Base-by-base conservation (phyloP, 1,140 invertebrate genomes). In the Akabosia matsudoensis region DNA sequence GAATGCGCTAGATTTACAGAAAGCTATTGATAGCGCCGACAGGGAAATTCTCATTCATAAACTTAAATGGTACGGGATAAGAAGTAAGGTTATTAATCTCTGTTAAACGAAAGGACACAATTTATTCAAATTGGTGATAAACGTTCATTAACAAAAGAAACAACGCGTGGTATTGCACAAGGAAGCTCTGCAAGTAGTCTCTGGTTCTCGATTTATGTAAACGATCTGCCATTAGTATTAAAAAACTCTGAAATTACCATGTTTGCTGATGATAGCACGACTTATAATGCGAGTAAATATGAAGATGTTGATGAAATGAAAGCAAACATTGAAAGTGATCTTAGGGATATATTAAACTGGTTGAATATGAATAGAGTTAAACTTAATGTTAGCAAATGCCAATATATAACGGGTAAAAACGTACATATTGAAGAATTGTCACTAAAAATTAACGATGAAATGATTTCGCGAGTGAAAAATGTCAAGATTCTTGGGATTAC, bases 241-340 rank as follows among this genome's bases (percentile, higher is more conserved):
- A 34, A 73, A 33, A 64, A 78, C 30, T 76, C 74, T 18, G 67
- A 74, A 24, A 33, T 70, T 4, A 67, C 79, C 1, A 26, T 82
- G 0, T 84, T 81, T 71, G 83, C 82, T 22, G 83, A 83, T 45
- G 82, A 84, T 71, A 83, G 80, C 10, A 79, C 80, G 2, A 3
- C 45, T 13, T 13, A 18, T 4, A 72, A 22, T 13, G 7, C 33
- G 10, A 24, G 31, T 37, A 28, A 72, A 37, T 7, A 37, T 3
- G 16, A 72, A 22, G 14, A 3, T 37, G 80, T 72, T 30, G 10
- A 34, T 24, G 18, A 72, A 54, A 4, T 61, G 7, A 31, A 28
- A 33, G 13, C 2, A 14, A 33, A 51, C 22, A 33, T 54, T 10
- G 2, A 67, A 56, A 28, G 31, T 13, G 75, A 76, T n/a, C 18